Conservation (phyloP, 2,113 vertebrate species). For the Vidua chalybeata region DNA sequence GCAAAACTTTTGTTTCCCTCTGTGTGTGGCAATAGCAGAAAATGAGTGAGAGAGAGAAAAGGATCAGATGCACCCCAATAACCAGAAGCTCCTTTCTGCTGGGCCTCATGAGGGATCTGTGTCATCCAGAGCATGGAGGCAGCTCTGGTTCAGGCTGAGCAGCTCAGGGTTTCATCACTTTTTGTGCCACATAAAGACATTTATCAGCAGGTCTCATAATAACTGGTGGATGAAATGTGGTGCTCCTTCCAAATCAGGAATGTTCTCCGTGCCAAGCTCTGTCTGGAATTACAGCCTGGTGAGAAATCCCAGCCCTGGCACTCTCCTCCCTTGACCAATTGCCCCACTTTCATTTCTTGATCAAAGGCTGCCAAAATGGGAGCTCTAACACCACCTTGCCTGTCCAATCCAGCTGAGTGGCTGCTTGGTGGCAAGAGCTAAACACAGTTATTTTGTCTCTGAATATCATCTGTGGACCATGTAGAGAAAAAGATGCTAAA, state of each 20-base stretch:
- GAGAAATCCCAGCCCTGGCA: background rate
- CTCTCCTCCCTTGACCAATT: background rate
- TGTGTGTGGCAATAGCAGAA: background rate
- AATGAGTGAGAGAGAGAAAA: background rate
- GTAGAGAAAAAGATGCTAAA: background rate
- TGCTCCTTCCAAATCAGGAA: background rate
- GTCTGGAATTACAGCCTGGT: background rate
- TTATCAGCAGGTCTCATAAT: background rate
- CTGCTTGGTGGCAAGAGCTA: background rate
- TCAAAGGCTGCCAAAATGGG: background rate
- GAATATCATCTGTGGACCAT: background rate
- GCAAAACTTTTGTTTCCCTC: background rate
- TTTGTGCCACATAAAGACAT: background rate
- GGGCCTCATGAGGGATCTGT: background rate
- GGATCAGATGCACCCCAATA: background rate
- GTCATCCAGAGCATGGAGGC: background rate
- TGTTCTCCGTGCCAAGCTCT: background rate
- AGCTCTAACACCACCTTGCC: fast-evolving
- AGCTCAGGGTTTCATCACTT: background rate
- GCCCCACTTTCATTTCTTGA: background rate
- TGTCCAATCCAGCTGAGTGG: background rate
- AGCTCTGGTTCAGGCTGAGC: background rate
- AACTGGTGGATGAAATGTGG: background rate
- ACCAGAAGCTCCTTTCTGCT: background rate
- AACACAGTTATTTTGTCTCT: background rate